Percentiles rank a stretch among this genome's conserved stretches.
Conservation (phyloP, 1,140 invertebrate species). For the Rhagoletis pomonella region DNA sequence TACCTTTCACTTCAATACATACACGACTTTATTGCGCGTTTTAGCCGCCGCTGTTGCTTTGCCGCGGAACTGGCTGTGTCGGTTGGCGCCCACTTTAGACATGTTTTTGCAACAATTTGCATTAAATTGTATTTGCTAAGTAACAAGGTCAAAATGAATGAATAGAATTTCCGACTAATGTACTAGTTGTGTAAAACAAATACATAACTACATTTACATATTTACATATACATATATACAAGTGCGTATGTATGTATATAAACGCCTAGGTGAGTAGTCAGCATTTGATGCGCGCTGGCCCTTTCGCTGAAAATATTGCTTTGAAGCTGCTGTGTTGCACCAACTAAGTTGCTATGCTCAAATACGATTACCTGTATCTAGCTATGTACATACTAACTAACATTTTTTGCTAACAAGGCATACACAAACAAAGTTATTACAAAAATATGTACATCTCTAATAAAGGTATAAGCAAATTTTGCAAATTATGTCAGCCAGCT, state of each 20-base stretch:
- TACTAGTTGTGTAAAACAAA: background rate
- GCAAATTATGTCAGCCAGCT: conserved; percentile 20
- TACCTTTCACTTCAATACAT: background rate
- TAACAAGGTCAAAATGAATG: conserved; percentile 30
- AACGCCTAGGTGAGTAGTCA: background rate
- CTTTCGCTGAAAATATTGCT: background rate
- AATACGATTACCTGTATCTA: background rate
- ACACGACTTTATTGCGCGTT: background rate
- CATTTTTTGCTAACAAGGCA: background rate
- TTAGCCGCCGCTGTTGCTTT: background rate
- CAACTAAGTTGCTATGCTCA: background rate
- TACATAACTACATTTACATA: background rate
- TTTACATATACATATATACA: background rate
- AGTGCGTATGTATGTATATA: background rate
- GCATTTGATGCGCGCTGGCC: background rate
- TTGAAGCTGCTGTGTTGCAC: background rate
- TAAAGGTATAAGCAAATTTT: background rate
- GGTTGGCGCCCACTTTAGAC: background rate
- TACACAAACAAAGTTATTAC: background rate
- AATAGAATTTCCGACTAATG: background rate
- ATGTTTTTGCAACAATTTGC: conserved; percentile 19
- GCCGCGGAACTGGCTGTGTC: background rate
- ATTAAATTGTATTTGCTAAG: conserved; percentile 45
- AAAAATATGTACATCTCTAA: background rate
- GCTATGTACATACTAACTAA: background rate